phyloP scores from a whole-genome alignment of 2,888 invertebrate genomes.

The Tachystola acroxantha region DNA sequence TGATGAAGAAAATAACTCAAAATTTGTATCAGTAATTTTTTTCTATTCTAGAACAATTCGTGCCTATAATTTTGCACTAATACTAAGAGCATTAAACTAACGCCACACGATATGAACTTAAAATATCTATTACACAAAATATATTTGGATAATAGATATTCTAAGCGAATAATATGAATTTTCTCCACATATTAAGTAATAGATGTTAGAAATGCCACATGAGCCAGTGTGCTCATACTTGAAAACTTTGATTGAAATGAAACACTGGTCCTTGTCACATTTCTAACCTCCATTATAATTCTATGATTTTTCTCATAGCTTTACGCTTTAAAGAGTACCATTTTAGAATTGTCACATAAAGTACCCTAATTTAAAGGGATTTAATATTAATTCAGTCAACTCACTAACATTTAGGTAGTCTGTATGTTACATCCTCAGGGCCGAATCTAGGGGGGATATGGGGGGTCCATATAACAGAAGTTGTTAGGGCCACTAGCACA shows the following conservation, averaged over 20 bases:
- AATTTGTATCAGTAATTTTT: slow-evolving; percentile 1
- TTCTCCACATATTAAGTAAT: too few relatives aligned
- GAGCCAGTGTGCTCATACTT: too few relatives aligned
- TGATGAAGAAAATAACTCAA: background rate
- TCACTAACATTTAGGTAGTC: slow-evolving; percentile 8
- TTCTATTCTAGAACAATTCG: slow-evolving; percentile 14
- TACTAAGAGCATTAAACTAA: slow-evolving; percentile 26
- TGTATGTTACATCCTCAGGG: background rate
- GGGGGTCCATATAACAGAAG: too few relatives aligned
- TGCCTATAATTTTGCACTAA: slow-evolving; percentile 34
- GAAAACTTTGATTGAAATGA: too few relatives aligned
- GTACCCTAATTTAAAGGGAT: slow-evolving; percentile 8
- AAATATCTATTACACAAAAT: too few relatives aligned
- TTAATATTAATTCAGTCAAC: slow-evolving; percentile 8
- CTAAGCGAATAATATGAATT: too few relatives aligned
- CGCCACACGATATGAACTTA: slow-evolving; percentile 21
- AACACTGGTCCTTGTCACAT: too few relatives aligned
- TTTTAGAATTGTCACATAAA: slow-evolving; percentile 9
- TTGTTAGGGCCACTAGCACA: too few relatives aligned
- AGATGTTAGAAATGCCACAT: too few relatives aligned
- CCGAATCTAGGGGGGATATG: too few relatives aligned
- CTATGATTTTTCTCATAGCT: slow-evolving; percentile 24
- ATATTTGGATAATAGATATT: too few relatives aligned
- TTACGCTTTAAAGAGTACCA: slow-evolving; percentile 21
- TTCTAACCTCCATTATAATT: too few relatives aligned